Percentiles rank a stretch among this genome's conserved stretches.
Evolutionary conservation across 1,140 invertebrate genomes (phyloP).

Genomic region (Harlomillsia oculata): DNA sequence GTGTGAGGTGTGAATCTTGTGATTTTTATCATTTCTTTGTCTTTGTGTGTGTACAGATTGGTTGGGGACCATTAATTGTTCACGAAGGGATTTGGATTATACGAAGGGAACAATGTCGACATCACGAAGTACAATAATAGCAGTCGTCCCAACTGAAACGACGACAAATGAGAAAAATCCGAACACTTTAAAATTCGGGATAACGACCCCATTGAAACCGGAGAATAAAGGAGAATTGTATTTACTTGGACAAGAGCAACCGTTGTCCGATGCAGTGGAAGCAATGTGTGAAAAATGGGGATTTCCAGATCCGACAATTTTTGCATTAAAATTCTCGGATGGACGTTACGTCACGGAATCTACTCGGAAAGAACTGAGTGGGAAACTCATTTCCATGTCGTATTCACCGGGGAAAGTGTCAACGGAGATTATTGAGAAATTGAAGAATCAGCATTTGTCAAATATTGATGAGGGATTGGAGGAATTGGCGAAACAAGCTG

Average conservation of each 20-base stretch:
- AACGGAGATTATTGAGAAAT: slow-evolving; percentile 25
- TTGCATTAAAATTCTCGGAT: slow-evolving; percentile 27
- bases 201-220: slow-evolving; percentile 10
- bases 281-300: slow-evolving; percentile 26
- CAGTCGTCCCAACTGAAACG: too few species aligned
- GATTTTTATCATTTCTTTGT: too few species aligned
- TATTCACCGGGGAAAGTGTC: slow-evolving; percentile 25
- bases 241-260: slow-evolving; percentile 13
- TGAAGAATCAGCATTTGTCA: slow-evolving; percentile 6
- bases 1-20: too few species aligned
- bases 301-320: slow-evolving; percentile 25
- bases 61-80: too few species aligned
- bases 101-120: too few species aligned
- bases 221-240: slow-evolving; percentile 23
- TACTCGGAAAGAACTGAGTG: slow-evolving; percentile 26
- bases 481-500: slow-evolving; percentile 17
- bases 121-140: too few species aligned
- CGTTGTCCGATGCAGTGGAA: slow-evolving; percentile 16
- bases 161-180: background rate
- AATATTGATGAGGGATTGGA: slow-evolving; percentile 17
- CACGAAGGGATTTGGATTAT: too few species aligned
- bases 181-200: slow-evolving; percentile 24
- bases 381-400: slow-evolving; percentile 26
- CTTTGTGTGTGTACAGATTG: too few species aligned
- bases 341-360: slow-evolving; percentile 30